Conservation (phyloP, 2,113 vertebrate genomes). For the Gopherus evgoodei region DNA sequence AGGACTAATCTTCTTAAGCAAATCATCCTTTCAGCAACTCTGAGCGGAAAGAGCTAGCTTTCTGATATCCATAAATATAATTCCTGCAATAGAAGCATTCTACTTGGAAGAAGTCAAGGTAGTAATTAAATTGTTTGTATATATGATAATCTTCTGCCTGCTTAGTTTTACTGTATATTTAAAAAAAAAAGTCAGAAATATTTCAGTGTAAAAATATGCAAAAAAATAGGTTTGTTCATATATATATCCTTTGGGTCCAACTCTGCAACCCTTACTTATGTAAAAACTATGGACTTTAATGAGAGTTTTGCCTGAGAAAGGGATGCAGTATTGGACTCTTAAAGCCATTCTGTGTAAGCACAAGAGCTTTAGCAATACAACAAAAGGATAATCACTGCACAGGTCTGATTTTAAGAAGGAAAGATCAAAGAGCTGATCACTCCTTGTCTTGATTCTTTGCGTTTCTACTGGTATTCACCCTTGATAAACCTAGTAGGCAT, state of each 20-base stretch:
- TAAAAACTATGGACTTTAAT: neutral
- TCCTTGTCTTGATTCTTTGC: constrained; percentile 19
- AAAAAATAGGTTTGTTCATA: neutral
- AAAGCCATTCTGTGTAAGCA: neutral
- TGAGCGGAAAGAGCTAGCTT: constrained; percentile 76
- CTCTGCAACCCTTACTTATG: neutral
- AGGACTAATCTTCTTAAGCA: constrained; percentile 82
- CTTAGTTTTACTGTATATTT: neutral
- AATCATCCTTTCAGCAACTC: constrained; percentile 76
- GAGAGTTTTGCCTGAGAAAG: neutral
- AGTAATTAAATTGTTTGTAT: constrained; percentile 13
- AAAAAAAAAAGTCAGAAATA: neutral
- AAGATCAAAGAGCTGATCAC: constrained; percentile 28
- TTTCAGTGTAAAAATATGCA: neutral
- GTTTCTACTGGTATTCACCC: constrained; percentile 19
- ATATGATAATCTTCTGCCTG: constrained; percentile 5
- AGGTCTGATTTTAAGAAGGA: constrained; percentile 32
- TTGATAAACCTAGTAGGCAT: constrained; percentile 35
- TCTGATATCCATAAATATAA: constrained; percentile 51
- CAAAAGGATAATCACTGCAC: neutral
- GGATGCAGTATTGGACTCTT: neutral
- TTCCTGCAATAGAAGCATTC: constrained; percentile 38
- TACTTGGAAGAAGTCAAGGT: constrained; percentile 40
- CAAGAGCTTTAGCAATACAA: neutral
- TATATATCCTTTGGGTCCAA: neutral